Evolutionary conservation across 2,888 invertebrate genomes (phyloP).

Genomic region (Nowickia ferox): DNA sequence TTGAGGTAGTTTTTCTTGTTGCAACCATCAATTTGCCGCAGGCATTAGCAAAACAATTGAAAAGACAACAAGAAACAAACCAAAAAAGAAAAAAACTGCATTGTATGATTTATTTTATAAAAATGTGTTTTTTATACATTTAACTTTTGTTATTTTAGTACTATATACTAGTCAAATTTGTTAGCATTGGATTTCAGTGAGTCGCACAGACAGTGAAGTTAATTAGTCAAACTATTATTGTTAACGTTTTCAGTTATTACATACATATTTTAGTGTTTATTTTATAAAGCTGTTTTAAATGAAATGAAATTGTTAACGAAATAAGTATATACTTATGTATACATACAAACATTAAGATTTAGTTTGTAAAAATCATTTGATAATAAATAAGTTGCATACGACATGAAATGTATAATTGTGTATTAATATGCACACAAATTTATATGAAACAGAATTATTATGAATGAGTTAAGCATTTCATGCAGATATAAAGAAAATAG

Average conservation of each 20-base stretch:
- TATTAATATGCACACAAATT: slow-evolving; percentile 25
- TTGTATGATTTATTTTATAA: background rate
- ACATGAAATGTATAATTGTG: background rate
- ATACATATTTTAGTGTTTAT: slow-evolving; percentile 75
- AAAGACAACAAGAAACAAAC: background rate
- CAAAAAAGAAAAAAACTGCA: background rate
- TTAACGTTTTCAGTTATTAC: slow-evolving; percentile 72
- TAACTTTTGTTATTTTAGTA: slow-evolving; percentile 5
- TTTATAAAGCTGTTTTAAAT: slow-evolving; percentile 78
- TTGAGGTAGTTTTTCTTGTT: background rate
- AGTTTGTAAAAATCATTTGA: slow-evolving; percentile 10
- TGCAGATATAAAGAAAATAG: background rate
- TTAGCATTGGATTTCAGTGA: slow-evolving; percentile 36
- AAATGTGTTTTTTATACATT: background rate
- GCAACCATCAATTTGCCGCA: background rate
- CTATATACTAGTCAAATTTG: slow-evolving; percentile 60
- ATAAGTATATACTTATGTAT: slow-evolving; percentile 57
- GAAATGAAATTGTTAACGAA: slow-evolving; percentile 76
- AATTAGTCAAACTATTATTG: slow-evolving; percentile 78
- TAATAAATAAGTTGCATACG: slow-evolving; percentile 11
- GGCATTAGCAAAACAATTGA: background rate
- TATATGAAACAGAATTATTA: slow-evolving; percentile 38
- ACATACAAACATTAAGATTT: background rate
- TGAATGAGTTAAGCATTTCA: slow-evolving; percentile 25
- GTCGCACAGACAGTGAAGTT: slow-evolving; percentile 68